Base-by-base conservation (phyloP, 1,140 invertebrate genomes). In the Pseudomyrmex cubaensis region DNA sequence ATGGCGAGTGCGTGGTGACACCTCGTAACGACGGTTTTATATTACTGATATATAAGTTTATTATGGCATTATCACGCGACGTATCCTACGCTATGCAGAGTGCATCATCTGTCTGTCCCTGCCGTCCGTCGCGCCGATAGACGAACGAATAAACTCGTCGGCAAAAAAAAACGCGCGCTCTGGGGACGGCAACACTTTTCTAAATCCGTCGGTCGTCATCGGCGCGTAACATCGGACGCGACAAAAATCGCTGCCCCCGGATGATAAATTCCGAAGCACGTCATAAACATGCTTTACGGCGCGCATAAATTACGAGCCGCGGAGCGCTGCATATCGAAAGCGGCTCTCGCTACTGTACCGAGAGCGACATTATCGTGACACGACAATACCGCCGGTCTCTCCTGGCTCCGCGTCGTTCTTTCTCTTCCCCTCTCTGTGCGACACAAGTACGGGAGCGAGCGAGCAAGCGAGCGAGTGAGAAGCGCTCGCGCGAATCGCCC, bases 341-440 rank as follows among this genome's bases (percentile, higher is more conserved):
- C 64, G 76, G 54, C 44, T 59, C 54, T 59, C 56, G 76, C 76
- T 80, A 80, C 76, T 72, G 76, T 44, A 80, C 66, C 76, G 76
- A 70, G 76, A 80, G 76, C 66, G 66, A 80, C 76, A 80, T 80
- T 80, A 80, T 80, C 66, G 76, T 72, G 76, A 80, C 76, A 59
- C 66, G 66, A 80, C 76, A 80, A 80, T 80, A 72, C 76, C 54
- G 44, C 15, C 54, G 44, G 66, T 61, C 12, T 59, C 66, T 48
- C 46, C 25, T 25, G 25, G 25, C 25, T 78, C 17, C 20, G 20
- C 10, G 17, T 69, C 35, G 52, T 9, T 8, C 12, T 22, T 46
- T 48, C 2, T 13, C n/a, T 72, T 44, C 48, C 8, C 66, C 17
- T 64, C 7, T 57, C 20, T 52, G 57, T 69, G 52, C 25, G 52